Conservation (phyloP, 2,797 vertebrate genomes). For the Microtus agrestis region DNA sequence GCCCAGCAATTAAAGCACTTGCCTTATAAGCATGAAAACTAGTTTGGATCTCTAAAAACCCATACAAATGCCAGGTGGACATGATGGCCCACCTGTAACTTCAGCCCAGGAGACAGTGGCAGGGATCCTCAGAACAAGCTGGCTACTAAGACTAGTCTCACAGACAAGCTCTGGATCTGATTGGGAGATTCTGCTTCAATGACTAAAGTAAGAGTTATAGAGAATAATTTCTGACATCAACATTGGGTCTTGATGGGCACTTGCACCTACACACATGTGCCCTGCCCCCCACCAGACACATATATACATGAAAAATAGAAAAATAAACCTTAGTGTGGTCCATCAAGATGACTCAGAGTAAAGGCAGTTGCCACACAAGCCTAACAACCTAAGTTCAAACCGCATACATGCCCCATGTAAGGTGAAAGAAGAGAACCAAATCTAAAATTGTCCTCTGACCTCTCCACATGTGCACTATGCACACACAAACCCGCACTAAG, state of each 20-base stretch:
- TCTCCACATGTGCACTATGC: background rate
- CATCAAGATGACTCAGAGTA: background rate
- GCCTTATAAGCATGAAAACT: background rate
- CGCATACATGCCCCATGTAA: background rate
- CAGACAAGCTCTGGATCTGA: background rate
- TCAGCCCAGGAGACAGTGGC: background rate
- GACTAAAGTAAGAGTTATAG: background rate
- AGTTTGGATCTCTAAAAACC: background rate
- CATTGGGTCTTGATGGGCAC: background rate
- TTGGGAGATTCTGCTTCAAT: background rate
- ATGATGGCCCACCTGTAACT: background rate
- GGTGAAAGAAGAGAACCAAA: background rate
- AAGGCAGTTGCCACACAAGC: background rate
- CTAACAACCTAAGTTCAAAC: background rate
- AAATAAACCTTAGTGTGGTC: background rate
- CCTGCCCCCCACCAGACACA: background rate
- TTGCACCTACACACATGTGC: background rate
- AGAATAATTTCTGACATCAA: background rate
- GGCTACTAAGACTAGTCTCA: background rate
- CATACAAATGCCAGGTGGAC: background rate
- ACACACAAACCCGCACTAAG: background rate
- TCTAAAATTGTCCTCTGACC: background rate
- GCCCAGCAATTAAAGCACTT: background rate
- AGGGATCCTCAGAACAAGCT: background rate
- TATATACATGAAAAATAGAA: background rate